phyloP scores from a whole-genome alignment of 2,797 vertebrate genomes.

The Sebastes taczanowskii region DNA sequence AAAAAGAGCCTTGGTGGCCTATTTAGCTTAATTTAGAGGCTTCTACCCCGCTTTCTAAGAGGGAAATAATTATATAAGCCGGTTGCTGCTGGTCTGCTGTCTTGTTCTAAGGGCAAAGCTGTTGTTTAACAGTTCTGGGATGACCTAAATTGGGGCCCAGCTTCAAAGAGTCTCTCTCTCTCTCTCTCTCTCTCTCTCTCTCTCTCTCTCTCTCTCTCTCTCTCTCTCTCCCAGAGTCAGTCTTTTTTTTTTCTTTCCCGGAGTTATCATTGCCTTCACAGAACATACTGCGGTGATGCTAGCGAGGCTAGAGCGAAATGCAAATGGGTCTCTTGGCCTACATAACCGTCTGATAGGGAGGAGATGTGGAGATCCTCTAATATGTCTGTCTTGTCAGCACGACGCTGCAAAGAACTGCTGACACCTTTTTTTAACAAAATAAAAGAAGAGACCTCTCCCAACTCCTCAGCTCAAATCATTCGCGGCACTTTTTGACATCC shows the following conservation, averaged over 20 bases:
- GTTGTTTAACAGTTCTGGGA: constrained; percentile 62
- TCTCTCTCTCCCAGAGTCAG: constrained; percentile 3
- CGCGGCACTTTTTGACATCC: constrained; percentile 25
- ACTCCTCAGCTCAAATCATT: constrained; percentile 36
- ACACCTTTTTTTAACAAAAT: constrained; percentile 36
- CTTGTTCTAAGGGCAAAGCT: constrained; percentile 62
- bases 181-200: background rate
- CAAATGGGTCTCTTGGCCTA: constrained; percentile 81
- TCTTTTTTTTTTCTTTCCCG: background rate
- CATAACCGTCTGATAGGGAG: constrained; percentile 66
- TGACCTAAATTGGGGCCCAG: constrained; percentile 75
- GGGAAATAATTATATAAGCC: background rate
- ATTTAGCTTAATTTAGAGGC: constrained; percentile 52
- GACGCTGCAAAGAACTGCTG: constrained; percentile 63
- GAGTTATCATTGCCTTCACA: constrained; percentile 60
- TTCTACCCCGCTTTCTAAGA: constrained; percentile 21
- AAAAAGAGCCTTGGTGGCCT: constrained; percentile 43
- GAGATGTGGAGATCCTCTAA: constrained; percentile 71
- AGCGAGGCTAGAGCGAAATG: constrained; percentile 65
- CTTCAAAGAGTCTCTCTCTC: constrained; percentile 66
- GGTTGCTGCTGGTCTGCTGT: constrained; percentile 38
- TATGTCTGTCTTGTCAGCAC: constrained; percentile 68
- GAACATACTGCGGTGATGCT: constrained; percentile 53
- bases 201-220: constrained; percentile 23
- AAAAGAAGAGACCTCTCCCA: constrained; percentile 31